phyloP scores from a whole-genome alignment of 2,888 invertebrate species.

The Callinectes sapidus region DNA sequence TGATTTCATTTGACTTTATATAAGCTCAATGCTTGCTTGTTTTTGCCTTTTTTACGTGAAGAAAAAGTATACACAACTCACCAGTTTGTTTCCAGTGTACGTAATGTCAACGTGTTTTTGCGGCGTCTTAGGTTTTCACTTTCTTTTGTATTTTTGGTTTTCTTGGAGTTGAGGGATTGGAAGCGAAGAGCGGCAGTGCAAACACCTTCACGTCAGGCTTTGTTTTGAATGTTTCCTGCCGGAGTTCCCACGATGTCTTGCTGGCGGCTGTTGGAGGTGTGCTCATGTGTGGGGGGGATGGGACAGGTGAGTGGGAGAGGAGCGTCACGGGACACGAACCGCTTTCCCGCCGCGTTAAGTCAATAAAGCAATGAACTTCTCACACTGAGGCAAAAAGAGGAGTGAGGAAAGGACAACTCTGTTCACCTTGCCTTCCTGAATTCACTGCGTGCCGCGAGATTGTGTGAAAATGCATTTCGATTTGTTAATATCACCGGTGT shows the following conservation, averaged over 20 bases:
- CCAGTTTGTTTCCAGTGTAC: neutral
- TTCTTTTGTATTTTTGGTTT: neutral
- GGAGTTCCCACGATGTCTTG: conserved; percentile 20
- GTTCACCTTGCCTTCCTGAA: neutral
- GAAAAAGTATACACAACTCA: neutral
- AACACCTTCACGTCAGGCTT: neutral
- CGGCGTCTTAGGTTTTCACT: neutral
- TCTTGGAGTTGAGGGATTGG: neutral
- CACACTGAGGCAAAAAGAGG: neutral
- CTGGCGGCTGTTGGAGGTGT: neutral
- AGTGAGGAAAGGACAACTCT: neutral
- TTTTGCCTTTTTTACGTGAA: neutral
- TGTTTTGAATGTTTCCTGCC: conserved; percentile 23
- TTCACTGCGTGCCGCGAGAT: neutral
- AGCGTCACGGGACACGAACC: neutral
- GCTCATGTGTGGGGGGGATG: neutral
- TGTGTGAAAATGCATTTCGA: neutral
- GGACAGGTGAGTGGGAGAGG: neutral
- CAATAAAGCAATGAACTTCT: neutral
- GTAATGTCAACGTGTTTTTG: neutral
- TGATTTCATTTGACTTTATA: neutral
- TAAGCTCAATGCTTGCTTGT: too few relatives aligned
- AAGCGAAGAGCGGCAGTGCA: neutral
- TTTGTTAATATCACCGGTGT: neutral
- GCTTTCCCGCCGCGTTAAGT: neutral